Evolutionary conservation across 2,113 vertebrate genomes (phyloP), one percentile per base, ranked within the genome.

Genomic region (Andinoacara biseriatus): DNA sequence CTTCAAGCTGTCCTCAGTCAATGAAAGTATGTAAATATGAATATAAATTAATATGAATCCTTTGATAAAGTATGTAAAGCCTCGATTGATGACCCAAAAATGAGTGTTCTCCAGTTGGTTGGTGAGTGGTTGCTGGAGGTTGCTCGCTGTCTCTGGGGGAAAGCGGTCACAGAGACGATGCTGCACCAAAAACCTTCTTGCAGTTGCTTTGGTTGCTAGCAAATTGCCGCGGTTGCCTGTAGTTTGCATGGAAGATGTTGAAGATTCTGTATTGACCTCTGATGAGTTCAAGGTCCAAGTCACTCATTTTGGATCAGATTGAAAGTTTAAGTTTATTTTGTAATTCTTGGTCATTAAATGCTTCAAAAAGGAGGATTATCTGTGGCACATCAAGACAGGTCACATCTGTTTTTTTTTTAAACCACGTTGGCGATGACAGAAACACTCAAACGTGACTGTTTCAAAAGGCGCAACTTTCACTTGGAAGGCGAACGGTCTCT

Each of bases 1-100:
- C 3, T 60, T 82, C 8, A n/a, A 46, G 52, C 58, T 57, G 78
- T 62, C 17, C 38, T 59, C 24, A 46, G 18, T 58, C 72, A 78
- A 65, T 54, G 65, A 75, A 24, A 72, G 40, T 46, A 31, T 26
- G 29, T 26, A 59, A 83, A 60, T 46, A 11, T 26, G 24, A 31
- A 81, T 26, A 72, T 20, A 72, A 1, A 0, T 49, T 72, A 17
- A 54, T 52, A 52, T 52, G 5, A 69, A 69, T 10, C 17, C 9
- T 69, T 31, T 20, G 43, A 40, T 15, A 29, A 52, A 29, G 65
- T 20, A 20, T 20, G 43, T 29, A 5, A 13, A 14, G 5, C 63
- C 24, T 69, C 43, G 11, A 1, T 52, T 52, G 65, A 13, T 69
- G 17, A 52, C 11, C 59, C 18, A 20, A 49, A 69, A 29, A 69